phyloP scores from a whole-genome alignment of 2,888 invertebrate genomes.

The Epicampocera succincta region DNA sequence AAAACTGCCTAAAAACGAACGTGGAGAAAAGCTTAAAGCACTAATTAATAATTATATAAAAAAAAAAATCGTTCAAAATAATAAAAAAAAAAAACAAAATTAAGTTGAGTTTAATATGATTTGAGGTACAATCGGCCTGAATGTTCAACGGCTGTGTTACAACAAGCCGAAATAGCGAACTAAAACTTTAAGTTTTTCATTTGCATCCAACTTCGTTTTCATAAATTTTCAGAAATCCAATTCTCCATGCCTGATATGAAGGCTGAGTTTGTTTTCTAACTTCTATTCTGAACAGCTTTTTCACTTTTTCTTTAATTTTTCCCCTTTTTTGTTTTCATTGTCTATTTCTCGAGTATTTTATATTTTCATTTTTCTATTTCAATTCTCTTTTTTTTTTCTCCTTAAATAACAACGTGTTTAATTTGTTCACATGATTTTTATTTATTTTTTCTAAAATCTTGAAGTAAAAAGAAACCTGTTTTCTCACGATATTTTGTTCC shows the following conservation, averaged over 20 bases:
- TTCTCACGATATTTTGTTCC: slow-evolving; percentile 47
- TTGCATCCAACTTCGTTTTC: no score
- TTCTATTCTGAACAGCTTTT: neutral
- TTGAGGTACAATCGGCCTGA: no score
- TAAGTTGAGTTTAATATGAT: no score
- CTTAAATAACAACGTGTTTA: slow-evolving; percentile 21
- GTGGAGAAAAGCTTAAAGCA: no score
- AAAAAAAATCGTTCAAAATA: no score
- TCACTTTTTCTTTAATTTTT: neutral
- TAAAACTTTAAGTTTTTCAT: no score
- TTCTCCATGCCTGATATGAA: neutral
- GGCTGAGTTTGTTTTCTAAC: no score
- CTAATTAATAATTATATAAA: no score
- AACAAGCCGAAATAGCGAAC: no score
- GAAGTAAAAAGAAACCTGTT: slow-evolving; percentile 51
- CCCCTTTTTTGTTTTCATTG: slow-evolving; percentile 8
- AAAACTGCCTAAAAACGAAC: no score
- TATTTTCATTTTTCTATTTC: slow-evolving; percentile 1
- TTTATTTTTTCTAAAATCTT: neutral
- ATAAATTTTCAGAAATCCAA: neutral
- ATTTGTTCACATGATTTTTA: neutral
- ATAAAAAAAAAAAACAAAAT: no score
- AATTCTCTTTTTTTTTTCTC: neutral
- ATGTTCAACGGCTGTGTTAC: no score
- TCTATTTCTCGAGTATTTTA: neutral